Evolutionary conservation across 2,888 invertebrate species (phyloP).

Genomic region (Diloba caeruleocephala): DNA sequence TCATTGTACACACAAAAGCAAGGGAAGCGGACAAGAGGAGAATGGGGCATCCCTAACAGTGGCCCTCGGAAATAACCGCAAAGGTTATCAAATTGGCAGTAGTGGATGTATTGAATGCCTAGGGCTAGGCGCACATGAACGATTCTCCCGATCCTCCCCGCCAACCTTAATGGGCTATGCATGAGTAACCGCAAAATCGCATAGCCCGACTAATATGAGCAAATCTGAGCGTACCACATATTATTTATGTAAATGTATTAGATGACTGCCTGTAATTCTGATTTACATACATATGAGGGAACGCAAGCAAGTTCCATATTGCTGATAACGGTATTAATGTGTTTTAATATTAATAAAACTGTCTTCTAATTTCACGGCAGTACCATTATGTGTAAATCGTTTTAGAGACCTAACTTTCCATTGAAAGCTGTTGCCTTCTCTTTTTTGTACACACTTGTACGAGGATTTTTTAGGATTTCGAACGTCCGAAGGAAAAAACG

Average conservation of each 20-base stretch:
- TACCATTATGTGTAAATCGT: too few species aligned
- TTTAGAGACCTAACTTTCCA: too few species aligned
- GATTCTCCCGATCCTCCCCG: conserved; percentile 41
- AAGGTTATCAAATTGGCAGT: conserved; percentile 61
- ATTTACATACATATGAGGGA: conserved; percentile 28
- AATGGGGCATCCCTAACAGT: conserved; percentile 47
- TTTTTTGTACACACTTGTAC: too few species aligned
- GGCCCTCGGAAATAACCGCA: conserved; percentile 56
- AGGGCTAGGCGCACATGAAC: conserved; percentile 52
- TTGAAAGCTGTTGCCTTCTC: too few species aligned
- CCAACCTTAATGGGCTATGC: conserved; percentile 50
- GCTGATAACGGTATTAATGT: not conserved
- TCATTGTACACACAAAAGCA: conserved; percentile 46
- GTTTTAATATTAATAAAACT: conserved; percentile 17
- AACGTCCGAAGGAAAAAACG: too few species aligned
- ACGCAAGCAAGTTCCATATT: conserved; percentile 3
- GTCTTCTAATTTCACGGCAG: not conserved
- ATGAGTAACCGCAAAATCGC: conserved; percentile 53
- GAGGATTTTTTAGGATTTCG: too few species aligned
- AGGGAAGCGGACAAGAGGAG: conserved; percentile 40
- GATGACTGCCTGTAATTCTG: conserved; percentile 26
- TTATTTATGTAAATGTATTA: conserved; percentile 40
- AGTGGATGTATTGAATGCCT: conserved; percentile 56
- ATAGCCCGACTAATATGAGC: conserved; percentile 42
- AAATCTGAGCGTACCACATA: conserved; percentile 40